phyloP scores from a whole-genome alignment of 1,140 invertebrate species.

The Paralvinella palmiformis region DNA sequence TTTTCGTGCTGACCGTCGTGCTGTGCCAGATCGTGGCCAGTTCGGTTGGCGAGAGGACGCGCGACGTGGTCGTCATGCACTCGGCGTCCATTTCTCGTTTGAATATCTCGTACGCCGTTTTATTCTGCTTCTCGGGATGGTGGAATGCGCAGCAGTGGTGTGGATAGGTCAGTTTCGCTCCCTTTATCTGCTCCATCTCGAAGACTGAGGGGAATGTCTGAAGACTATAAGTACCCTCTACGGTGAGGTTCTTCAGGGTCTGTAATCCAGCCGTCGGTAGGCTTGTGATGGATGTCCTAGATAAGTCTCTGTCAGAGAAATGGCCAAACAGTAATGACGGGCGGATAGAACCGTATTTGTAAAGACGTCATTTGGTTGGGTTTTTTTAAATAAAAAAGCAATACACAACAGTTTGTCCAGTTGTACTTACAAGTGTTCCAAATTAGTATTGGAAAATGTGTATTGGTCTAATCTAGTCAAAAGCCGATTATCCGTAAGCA shows the following conservation, averaged over 20 bases:
- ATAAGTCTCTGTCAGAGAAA: conserved; percentile 71
- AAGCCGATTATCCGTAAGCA: too few relatives aligned
- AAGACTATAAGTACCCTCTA: conserved; percentile 65
- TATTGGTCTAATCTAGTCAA: too few relatives aligned
- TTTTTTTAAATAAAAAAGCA: too few relatives aligned
- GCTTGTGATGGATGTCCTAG: conserved; percentile 65
- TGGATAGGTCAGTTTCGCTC: conserved; percentile 68
- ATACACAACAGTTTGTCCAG: too few relatives aligned
- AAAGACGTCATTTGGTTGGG: too few relatives aligned
- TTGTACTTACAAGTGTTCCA: too few relatives aligned
- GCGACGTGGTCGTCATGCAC: conserved; percentile 25
- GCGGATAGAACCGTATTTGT: too few relatives aligned
- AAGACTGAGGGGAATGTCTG: conserved; percentile 78
- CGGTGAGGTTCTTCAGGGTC: conserved; percentile 62
- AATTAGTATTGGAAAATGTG: too few relatives aligned
- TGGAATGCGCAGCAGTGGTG: conserved; percentile 87
- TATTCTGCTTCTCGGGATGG: conserved; percentile 71
- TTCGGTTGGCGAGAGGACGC: background rate
- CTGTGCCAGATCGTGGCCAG: background rate
- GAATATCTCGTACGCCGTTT: conserved; percentile 51
- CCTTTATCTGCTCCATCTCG: conserved; percentile 58
- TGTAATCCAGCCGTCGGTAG: conserved; percentile 69
- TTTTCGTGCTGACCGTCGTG: conserved; percentile 13
- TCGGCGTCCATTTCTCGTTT: conserved; percentile 25
- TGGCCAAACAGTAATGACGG: too few relatives aligned